A percentile compares a stretch with the other conserved stretches of the same genome.
phyloP scores from a whole-genome alignment of 2,888 invertebrate species.

The Eupithecia subfuscata region DNA sequence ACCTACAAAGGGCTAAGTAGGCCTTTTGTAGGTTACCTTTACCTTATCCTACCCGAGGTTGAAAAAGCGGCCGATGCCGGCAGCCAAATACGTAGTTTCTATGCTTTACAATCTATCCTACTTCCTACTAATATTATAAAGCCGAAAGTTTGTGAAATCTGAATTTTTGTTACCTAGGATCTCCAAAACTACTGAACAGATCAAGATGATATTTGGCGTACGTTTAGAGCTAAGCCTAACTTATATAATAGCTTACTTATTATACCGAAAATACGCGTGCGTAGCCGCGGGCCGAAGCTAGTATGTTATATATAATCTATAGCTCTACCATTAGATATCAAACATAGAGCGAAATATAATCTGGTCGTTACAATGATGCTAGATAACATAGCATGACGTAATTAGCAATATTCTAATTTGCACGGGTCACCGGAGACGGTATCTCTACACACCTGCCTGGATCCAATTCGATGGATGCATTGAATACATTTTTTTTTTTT shows the following conservation, averaged over 20 bases:
- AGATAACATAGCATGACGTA: constrained; percentile 35
- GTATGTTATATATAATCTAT: background rate
- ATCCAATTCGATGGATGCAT: constrained; percentile 53
- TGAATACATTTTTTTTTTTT: too few relatives aligned
- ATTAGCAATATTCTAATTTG: constrained; percentile 51
- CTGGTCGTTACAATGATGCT: constrained; percentile 44
- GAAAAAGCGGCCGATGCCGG: background rate
- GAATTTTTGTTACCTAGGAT: too few relatives aligned
- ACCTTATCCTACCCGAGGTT: background rate
- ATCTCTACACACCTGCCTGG: constrained; percentile 54
- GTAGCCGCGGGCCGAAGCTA: too few relatives aligned
- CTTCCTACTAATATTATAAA: too few relatives aligned
- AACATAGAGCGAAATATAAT: constrained; percentile 37
- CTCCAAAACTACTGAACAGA: too few relatives aligned
- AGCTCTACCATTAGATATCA: background rate
- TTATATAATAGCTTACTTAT: too few relatives aligned
- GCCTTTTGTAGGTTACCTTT: background rate
- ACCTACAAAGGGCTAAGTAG: background rate
- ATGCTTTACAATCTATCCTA: background rate
- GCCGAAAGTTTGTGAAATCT: too few relatives aligned
- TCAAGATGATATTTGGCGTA: too few relatives aligned
- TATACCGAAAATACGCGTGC: too few relatives aligned
- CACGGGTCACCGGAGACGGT: constrained; percentile 54
- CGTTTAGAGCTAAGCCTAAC: too few relatives aligned
- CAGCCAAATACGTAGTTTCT: background rate